Conservation (phyloP, 2,888 invertebrate species). For the Malthinus seriepunctatus region DNA sequence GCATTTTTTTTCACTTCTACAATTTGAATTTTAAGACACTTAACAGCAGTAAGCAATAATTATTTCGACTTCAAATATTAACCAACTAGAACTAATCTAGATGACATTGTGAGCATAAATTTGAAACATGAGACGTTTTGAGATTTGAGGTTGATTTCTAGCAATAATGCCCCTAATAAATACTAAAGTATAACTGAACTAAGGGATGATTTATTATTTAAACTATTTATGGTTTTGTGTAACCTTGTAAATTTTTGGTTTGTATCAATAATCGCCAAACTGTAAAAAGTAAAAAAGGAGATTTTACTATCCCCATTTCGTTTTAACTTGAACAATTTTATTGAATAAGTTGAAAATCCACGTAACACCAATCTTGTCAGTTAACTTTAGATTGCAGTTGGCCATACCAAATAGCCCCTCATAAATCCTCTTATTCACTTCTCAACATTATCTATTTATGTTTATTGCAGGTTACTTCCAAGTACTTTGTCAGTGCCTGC, state of each 20-base stretch:
- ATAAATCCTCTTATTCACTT: constrained; percentile 47
- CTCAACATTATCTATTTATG: constrained; percentile 46
- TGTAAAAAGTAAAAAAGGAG: background rate
- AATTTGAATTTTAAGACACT: too few relatives aligned
- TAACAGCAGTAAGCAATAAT: too few relatives aligned
- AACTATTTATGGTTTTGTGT: too few relatives aligned
- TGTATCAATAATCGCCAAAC: constrained; percentile 19
- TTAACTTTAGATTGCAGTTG: constrained; percentile 37
- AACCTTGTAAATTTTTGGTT: constrained; percentile 8
- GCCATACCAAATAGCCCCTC: constrained; percentile 43
- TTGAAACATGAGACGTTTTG: too few relatives aligned
- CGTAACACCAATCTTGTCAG: constrained; percentile 14
- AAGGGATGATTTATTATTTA: too few relatives aligned
- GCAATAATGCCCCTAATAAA: too few relatives aligned
- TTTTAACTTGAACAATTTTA: constrained; percentile 16
- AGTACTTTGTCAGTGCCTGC: constrained; percentile 43
- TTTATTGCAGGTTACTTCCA: constrained; percentile 42
- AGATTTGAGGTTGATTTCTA: too few relatives aligned
- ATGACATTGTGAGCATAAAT: too few relatives aligned
- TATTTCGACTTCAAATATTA: too few relatives aligned
- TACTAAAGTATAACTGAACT: too few relatives aligned
- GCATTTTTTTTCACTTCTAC: too few relatives aligned
- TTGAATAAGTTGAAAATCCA: constrained; percentile 7
- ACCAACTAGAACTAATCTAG: too few relatives aligned
- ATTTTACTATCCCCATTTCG: constrained; percentile 13